phyloP scores from a whole-genome alignment of 2,888 invertebrate genomes.

The Scaptomyza polygonia region DNA sequence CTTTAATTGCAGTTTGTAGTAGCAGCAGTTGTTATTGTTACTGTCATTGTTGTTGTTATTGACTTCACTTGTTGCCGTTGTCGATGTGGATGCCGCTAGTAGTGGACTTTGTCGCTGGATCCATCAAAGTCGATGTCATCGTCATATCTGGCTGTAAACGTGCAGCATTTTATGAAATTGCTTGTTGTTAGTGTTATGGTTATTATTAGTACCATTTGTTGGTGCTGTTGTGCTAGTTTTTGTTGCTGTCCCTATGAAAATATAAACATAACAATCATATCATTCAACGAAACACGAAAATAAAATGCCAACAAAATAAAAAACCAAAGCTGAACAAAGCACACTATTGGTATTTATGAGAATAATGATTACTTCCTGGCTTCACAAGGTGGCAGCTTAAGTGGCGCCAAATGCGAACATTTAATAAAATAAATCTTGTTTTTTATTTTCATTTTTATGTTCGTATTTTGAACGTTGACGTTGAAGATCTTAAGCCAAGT shows the following conservation, averaged over 20 bases:
- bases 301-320: slow-evolving; percentile 4
- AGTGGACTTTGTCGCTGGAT: slow-evolving; percentile 43
- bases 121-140: slow-evolving; percentile 23
- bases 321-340: slow-evolving; percentile 69
- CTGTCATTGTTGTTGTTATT: slow-evolving; percentile 30
- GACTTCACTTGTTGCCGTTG: slow-evolving; percentile 27
- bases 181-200: slow-evolving; percentile 79
- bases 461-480: slow-evolving; percentile 22
- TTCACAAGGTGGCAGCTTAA: slow-evolving; percentile 61
- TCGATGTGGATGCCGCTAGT: slow-evolving; percentile 28
- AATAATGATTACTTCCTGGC: slow-evolving; percentile 72
- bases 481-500: slow-evolving; percentile 44
- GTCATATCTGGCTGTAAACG: slow-evolving; percentile 48
- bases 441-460: slow-evolving; percentile 26
- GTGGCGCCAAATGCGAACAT: slow-evolving; percentile 78
- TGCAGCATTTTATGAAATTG: slow-evolving; percentile 71
- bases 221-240: slow-evolving; percentile 8
- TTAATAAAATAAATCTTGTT: slow-evolving; percentile 75
- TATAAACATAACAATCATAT: slow-evolving; percentile 76
- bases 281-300: slow-evolving; percentile 34
- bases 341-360: slow-evolving; percentile 75
- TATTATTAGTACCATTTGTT: slow-evolving; percentile 69
- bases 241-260: slow-evolving; percentile 56
- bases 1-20: slow-evolving; percentile 5
- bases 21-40: slow-evolving; percentile 9